Conservation (phyloP, 2,113 vertebrate species). For the Malurus cyaneus region DNA sequence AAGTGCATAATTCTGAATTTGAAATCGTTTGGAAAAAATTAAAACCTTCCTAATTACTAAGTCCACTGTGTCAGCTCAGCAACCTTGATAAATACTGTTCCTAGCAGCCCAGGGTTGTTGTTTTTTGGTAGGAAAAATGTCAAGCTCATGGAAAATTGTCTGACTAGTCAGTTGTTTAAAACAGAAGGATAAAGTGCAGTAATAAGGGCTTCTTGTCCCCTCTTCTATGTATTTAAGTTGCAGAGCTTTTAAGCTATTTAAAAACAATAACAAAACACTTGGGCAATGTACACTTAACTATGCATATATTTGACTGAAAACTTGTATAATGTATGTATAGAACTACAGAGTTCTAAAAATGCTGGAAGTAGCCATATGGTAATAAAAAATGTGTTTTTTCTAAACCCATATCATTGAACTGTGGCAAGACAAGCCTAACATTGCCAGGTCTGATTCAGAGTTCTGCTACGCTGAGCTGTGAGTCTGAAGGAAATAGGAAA, state of each 20-base stretch:
- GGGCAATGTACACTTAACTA: not conserved
- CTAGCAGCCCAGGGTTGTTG: not conserved
- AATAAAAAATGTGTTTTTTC: not conserved
- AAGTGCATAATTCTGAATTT: not conserved
- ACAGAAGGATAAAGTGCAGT: not conserved
- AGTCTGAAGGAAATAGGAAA: not conserved
- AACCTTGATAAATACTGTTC: not conserved
- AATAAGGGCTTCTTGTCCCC: not conserved
- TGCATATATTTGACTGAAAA: not conserved
- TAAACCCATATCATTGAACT: not conserved
- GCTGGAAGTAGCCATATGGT: not conserved
- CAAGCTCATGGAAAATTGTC: not conserved
- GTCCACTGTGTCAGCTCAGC: not conserved
- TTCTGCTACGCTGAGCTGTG: not conserved
- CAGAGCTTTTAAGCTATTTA: not conserved
- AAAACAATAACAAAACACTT: not conserved
- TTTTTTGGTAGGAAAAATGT: slow-evolving; percentile 17
- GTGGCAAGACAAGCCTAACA: not conserved
- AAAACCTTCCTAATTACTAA: not conserved
- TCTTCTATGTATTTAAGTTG: not conserved
- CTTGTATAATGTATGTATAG: not conserved
- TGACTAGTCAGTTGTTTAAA: not conserved
- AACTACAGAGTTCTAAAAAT: not conserved
- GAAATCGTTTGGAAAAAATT: not conserved
- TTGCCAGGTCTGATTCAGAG: not conserved